phyloP scores from a whole-genome alignment of 2,888 invertebrate genomes.

The Eudemis profundana region DNA sequence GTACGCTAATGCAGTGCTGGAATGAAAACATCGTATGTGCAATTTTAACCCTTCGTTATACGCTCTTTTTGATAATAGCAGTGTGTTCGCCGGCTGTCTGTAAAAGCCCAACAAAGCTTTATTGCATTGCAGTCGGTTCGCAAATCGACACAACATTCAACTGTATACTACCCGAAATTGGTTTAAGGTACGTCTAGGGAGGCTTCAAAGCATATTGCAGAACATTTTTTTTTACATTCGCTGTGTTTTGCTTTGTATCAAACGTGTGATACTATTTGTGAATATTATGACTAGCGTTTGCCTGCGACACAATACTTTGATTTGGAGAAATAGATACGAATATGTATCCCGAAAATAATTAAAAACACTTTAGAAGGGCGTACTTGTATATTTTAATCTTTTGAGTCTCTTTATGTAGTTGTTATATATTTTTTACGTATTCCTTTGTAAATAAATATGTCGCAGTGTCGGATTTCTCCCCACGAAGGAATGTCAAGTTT shows the following conservation, averaged over 20 bases:
- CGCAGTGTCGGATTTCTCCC: no score
- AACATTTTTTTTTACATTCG: background rate
- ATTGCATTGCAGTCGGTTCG: slow-evolving; percentile 20
- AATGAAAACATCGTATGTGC: background rate
- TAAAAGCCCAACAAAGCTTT: slow-evolving; percentile 33
- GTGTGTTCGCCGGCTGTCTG: slow-evolving; percentile 7
- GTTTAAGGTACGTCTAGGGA: slow-evolving; percentile 2
- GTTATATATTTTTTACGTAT: no score
- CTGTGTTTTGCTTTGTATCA: background rate
- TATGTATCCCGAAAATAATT: no score
- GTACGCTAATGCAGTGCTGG: background rate
- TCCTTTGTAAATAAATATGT: no score
- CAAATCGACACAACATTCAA: slow-evolving; percentile 27
- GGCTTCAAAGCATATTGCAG: slow-evolving; percentile 13
- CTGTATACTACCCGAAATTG: slow-evolving; percentile 14
- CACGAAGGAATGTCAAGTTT: no score
- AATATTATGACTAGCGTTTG: background rate
- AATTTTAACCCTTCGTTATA: background rate
- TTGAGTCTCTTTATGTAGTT: no score
- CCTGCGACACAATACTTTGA: background rate
- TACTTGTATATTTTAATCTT: no score
- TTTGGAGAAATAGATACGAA: background rate
- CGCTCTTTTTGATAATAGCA: background rate
- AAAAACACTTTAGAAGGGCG: no score
- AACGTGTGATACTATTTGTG: no score